These are phyloP conservation scores for Epizoanthus rinbou DNA, from an alignment of 92 coral and sea anemone genomes.

Conservation along the genomic window DNA sequence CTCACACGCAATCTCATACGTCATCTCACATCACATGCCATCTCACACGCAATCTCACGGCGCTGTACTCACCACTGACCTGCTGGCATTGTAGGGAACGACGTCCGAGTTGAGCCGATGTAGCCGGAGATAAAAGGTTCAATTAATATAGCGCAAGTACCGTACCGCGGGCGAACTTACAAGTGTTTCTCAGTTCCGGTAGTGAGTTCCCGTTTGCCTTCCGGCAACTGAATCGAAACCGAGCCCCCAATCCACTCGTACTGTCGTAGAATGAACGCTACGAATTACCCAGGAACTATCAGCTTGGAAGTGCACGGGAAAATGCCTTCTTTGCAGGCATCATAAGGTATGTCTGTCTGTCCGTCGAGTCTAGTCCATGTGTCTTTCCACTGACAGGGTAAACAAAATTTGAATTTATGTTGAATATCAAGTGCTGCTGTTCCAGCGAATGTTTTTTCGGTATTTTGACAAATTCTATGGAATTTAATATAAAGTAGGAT, in stretches of 20 bases:
- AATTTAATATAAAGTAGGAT: neutral
- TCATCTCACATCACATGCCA: too few relatives aligned
- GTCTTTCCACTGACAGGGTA: neutral
- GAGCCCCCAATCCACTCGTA: neutral
- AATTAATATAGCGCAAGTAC: neutral
- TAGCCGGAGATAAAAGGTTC: neutral
- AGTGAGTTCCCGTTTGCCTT: neutral
- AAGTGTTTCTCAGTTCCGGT: constrained; percentile 4
- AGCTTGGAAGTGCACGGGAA: neutral
- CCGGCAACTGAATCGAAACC: neutral
- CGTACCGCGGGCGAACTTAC: neutral
- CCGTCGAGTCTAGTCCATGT: neutral
- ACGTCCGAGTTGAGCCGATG: neutral
- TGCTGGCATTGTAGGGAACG: neutral
- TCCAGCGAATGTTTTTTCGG: neutral
- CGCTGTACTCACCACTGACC: neutral
- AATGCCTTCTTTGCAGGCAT: neutral
- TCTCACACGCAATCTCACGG: too few relatives aligned
- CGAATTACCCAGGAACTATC: neutral
- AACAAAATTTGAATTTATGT: neutral
- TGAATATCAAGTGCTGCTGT: neutral
- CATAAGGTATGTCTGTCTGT: neutral
- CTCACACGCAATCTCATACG: too few relatives aligned
- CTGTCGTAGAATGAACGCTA: neutral
- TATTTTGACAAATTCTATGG: neutral